Evolutionary conservation across 53 echinoderm and acorn worm species (phyloP), one percentile per base, ranked within the genome.

Genomic region (Apostichopus leukothele): DNA sequence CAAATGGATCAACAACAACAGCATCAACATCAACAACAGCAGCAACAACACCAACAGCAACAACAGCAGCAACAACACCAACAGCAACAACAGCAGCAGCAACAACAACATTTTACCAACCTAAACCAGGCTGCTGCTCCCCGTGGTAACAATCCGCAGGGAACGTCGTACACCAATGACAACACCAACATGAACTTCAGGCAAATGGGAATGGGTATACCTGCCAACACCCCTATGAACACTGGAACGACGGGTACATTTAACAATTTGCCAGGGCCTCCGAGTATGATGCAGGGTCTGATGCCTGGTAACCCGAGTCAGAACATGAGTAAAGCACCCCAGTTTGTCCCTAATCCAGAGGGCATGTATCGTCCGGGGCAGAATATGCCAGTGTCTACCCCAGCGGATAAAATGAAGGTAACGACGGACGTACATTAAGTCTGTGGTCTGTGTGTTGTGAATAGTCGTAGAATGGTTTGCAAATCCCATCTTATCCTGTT

Each of bases 1-100:
- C 91, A 60, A 50, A 91, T 86, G 87, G 73, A 91, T 73, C 91
- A 87, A 13, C 75, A 84, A 55, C 86, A 89, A 19, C 91, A 89
- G 54, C 91, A 88, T 8, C 90, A 84, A 7, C 93, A 88, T 5
- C 93, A 88, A 22, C 93, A 88, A 0, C 88, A 89, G 0, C 84
- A 52, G 5, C 63, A 63, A 6, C 26, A 57, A 13, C 26, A 60
- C 0, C 59, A 83, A 16, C 84, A 76, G 4, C 50, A 76, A 1
- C 77, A 76, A 50, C 77, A 9, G 9, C 77, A 52, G 0, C 77
- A 21, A 4, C 74, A 23, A 0, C 74, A 74, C 0, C 74, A 74
- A 0, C 68, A 18, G 1, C 16, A 68, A 16, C 63, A 61, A 61
- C 63, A 39, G 0, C 39, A 39, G 3, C 39, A 39, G 39, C 39